Evolutionary conservation across 2,888 invertebrate genomes (phyloP).

Genomic region (Chloroclystis v-ata): DNA sequence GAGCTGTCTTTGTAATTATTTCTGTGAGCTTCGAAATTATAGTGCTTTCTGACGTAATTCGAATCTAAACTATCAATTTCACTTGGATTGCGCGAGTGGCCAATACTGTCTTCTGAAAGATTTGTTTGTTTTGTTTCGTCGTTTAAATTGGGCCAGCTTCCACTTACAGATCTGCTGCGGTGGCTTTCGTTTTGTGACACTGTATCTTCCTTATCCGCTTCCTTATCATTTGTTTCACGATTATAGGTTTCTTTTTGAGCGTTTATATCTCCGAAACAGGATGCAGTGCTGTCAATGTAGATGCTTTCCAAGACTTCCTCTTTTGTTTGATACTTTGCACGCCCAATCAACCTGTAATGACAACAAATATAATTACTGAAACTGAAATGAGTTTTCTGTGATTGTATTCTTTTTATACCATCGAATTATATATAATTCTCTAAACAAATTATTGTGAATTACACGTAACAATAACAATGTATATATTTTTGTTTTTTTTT

Average conservation of each 20-base stretch:
- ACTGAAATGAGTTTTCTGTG: no score
- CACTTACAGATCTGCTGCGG: conserved; percentile 61
- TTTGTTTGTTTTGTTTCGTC: conserved; percentile 65
- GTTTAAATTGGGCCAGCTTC: conserved; percentile 71
- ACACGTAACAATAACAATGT: not conserved
- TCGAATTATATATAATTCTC: no score
- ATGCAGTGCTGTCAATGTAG: conserved; percentile 73
- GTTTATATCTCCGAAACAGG: conserved; percentile 73
- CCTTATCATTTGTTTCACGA: conserved; percentile 45
- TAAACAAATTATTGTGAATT: no score
- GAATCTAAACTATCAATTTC: conserved; percentile 79
- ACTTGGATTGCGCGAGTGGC: conserved; percentile 71
- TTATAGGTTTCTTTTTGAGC: conserved; percentile 58
- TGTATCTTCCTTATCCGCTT: conserved; percentile 58
- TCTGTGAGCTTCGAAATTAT: conserved; percentile 70
- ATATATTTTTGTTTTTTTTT: not conserved
- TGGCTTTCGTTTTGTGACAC: conserved; percentile 57
- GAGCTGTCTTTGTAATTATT: conserved; percentile 70
- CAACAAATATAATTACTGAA: conserved; percentile 10
- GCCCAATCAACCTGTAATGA: conserved; percentile 66
- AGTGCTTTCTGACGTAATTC: conserved; percentile 77
- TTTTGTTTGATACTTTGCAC: conserved; percentile 72
- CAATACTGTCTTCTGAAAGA: conserved; percentile 70
- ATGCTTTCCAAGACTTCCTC: conserved; percentile 73
- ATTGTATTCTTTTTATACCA: no score